Conservation (phyloP, 2,888 invertebrate species). For the Epinotia demarniana region DNA sequence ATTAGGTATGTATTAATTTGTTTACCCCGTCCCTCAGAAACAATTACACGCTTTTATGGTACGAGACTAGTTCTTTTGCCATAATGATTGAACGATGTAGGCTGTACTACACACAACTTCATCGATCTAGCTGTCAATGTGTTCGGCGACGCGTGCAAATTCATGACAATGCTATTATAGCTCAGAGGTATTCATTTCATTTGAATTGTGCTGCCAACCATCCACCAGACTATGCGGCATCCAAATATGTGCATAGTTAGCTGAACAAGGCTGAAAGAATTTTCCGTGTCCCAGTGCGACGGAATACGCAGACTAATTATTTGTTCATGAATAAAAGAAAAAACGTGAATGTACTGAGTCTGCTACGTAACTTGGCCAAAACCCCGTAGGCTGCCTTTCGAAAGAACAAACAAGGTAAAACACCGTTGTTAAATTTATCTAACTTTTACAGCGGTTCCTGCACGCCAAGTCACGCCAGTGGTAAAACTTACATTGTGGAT, state of each 20-base stretch:
- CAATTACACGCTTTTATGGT: background rate
- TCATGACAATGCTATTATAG: constrained; percentile 6
- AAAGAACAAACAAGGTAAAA: constrained; percentile 12
- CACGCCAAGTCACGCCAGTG: constrained; percentile 7
- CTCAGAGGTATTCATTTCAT: constrained; percentile 5
- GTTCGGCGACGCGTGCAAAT: background rate
- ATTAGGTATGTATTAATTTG: background rate
- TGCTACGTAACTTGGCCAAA: background rate
- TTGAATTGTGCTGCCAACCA: background rate
- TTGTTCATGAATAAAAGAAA: constrained; percentile 22
- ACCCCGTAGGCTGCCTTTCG: background rate
- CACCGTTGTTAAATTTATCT: constrained; percentile 21
- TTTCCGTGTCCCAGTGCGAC: background rate
- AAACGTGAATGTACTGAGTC: background rate
- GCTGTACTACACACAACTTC: background rate
- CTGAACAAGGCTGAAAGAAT: constrained; percentile 24
- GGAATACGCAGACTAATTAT: constrained; percentile 4
- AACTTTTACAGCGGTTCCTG: constrained; percentile 24
- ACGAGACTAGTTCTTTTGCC: background rate
- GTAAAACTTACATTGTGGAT: constrained; percentile 18
- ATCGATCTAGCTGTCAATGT: background rate
- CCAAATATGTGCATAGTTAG: constrained; percentile 38
- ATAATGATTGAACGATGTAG: background rate
- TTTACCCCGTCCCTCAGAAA: background rate
- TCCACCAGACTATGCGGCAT: background rate